phyloP scores from a whole-genome alignment of 2,113 vertebrate species.

The Pachyramphus minor region DNA sequence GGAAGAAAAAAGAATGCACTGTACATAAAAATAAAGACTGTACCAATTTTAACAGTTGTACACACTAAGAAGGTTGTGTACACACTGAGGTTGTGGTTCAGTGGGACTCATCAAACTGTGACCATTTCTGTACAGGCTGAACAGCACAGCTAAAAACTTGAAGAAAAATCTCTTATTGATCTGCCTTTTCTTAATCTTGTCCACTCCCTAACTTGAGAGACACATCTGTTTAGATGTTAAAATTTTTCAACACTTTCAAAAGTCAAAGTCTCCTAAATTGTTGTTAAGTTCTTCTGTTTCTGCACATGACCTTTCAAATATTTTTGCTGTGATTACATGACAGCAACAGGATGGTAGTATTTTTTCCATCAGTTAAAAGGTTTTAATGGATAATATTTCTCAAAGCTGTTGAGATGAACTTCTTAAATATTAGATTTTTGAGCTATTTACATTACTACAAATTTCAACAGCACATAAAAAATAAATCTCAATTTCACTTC shows the following conservation, averaged over 20 bases:
- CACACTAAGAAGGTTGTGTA: not conserved
- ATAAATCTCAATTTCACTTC: conserved; percentile 47
- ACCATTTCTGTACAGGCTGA: not conserved
- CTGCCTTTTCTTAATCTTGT: not conserved
- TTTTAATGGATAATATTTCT: conserved; percentile 37
- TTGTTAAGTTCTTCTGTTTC: not conserved
- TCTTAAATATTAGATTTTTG: conserved; percentile 2
- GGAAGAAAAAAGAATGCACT: not conserved
- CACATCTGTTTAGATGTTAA: not conserved
- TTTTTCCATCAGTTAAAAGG: conserved; percentile 17
- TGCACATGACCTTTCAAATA: not conserved
- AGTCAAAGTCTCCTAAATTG: not conserved
- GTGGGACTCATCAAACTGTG: not conserved
- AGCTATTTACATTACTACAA: conserved; percentile 2
- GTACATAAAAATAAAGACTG: rapidly evolving
- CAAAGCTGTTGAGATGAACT: not conserved
- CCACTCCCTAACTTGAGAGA: not conserved
- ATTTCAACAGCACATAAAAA: conserved; percentile 5
- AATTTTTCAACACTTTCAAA: not conserved
- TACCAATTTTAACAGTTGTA: not conserved
- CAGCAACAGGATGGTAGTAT: not conserved
- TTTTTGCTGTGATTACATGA: not conserved
- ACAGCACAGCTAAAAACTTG: not conserved
- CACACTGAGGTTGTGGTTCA: not conserved
- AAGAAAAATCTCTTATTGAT: not conserved